Conservation (phyloP, 53 echinoderm and acorn worm genomes). For the Holothuria leucospilota region DNA sequence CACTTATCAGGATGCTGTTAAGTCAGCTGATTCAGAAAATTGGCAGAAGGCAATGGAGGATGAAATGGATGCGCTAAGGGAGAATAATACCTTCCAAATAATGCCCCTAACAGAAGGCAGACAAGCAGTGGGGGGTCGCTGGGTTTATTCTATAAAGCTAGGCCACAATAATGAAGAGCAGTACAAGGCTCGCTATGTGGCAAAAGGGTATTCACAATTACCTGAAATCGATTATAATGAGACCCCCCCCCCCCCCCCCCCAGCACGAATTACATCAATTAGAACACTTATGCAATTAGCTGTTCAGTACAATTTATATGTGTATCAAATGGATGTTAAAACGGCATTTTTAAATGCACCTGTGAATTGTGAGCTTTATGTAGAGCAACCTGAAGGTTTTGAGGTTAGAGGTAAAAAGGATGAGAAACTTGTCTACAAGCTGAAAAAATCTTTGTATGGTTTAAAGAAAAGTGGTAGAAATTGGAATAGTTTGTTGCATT, state of each 20-base stretch:
- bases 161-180: constrained; percentile 22
- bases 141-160: constrained; percentile 28
- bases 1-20: constrained; percentile 38
- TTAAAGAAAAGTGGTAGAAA: constrained; percentile 64
- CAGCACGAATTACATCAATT: constrained; percentile 38
- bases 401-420: too few relatives aligned
- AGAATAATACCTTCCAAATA: constrained; percentile 39
- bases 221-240: constrained; percentile 56
- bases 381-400: constrained; percentile 50
- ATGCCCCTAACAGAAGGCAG: constrained; percentile 27
- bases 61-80: constrained; percentile 13
- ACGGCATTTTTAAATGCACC: constrained; percentile 56
- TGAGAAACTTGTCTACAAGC: constrained; percentile 43
- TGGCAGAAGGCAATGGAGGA: constrained; percentile 49
- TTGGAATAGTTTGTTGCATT: too few relatives aligned
- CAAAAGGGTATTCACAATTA: constrained; percentile 40
- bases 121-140: constrained; percentile 15
- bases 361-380: constrained; percentile 52
- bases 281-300: constrained; percentile 54
- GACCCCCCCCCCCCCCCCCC: constrained; percentile 34
- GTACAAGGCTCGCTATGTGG: constrained; percentile 49
- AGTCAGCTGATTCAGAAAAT: not conserved
- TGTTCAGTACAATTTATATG: constrained; percentile 18
- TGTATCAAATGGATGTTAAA: too few relatives aligned
- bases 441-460: constrained; percentile 65